Evolutionary conservation across 2,113 vertebrate species (phyloP).

Genomic region (Pavo muticus): DNA sequence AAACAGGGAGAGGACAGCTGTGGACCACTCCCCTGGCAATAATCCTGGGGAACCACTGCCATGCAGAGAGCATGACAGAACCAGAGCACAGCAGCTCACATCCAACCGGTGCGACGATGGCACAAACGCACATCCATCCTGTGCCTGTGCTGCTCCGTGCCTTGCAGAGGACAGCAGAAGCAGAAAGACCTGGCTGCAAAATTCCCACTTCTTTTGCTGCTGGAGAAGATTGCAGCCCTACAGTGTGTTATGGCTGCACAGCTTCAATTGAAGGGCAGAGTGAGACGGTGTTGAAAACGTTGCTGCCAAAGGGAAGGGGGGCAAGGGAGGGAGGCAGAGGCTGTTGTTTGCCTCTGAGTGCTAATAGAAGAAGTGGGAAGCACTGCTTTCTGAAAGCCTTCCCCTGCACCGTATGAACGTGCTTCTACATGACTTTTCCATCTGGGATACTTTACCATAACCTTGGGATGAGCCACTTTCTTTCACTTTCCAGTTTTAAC

Average conservation of each 20-base stretch:
- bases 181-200: not conserved
- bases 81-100: not conserved
- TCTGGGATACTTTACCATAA: not conserved
- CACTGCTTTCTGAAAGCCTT: not conserved
- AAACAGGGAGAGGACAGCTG: not conserved
- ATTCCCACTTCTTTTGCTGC: accelerated
- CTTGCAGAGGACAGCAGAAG: not conserved
- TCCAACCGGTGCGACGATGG: not conserved
- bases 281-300: not conserved
- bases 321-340: not conserved
- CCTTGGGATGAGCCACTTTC: not conserved
- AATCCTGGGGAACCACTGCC: not conserved
- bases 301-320: not conserved
- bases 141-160: accelerated
- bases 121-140: not conserved
- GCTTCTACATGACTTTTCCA: not conserved
- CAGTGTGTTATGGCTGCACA: not conserved
- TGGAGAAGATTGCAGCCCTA: not conserved
- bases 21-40: not conserved
- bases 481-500: not conserved
- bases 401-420: not conserved
- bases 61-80: not conserved
- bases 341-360: not conserved
- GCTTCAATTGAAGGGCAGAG: not conserved
- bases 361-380: not conserved